phyloP scores from a whole-genome alignment of 2,888 invertebrate genomes.

The Drosophila mettleri region DNA sequence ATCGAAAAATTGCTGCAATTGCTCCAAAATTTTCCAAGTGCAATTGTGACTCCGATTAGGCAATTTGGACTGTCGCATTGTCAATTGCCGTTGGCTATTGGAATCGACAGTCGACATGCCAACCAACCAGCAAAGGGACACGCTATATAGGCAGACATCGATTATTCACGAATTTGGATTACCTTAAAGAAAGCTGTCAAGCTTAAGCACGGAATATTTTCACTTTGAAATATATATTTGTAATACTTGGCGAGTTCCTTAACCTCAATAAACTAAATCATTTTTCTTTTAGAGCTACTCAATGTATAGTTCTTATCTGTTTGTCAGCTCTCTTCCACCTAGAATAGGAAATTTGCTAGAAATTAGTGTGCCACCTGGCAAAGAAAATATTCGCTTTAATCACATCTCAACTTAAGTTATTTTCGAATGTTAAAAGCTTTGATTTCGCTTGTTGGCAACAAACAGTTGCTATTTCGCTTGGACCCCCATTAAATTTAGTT shows the following conservation, averaged over 20 bases:
- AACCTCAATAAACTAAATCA: too few species aligned
- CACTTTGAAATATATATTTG: background rate
- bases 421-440: background rate
- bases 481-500: constrained; percentile 12
- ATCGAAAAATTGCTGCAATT: constrained; percentile 50
- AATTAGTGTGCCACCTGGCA: background rate
- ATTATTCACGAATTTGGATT: background rate
- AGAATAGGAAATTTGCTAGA: too few species aligned
- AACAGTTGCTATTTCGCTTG: background rate
- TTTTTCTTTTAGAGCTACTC: too few species aligned
- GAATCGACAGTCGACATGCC: constrained; percentile 56
- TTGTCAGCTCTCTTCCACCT: too few species aligned
- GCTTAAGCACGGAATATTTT: background rate
- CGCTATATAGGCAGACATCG: constrained; percentile 5
- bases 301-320: too few species aligned
- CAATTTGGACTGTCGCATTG: constrained; percentile 52
- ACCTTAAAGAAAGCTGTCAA: background rate
- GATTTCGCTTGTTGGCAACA: background rate
- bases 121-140: constrained; percentile 18
- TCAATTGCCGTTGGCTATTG: constrained; percentile 39
- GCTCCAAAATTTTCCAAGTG: constrained; percentile 21
- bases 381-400: background rate
- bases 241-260: background rate
- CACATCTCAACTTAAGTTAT: too few species aligned
- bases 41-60: constrained; percentile 39